Base-by-base conservation (phyloP, 2,888 invertebrate species). In the Aphidius colemani region DNA sequence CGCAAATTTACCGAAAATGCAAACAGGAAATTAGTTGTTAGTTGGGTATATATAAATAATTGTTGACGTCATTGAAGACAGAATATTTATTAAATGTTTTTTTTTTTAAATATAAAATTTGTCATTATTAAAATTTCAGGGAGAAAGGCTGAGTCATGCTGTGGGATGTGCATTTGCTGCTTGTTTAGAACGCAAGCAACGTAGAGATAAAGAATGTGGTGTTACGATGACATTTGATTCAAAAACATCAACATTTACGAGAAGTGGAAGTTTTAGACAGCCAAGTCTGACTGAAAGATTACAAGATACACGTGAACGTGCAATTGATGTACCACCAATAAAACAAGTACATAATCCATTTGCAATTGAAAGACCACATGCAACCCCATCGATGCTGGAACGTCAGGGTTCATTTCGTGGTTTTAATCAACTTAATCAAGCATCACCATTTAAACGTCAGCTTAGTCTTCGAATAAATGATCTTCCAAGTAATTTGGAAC, bases 91-190 rank as follows among this genome's bases (percentile, higher is more conserved):
- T 30, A 5, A 0, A 4, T 4, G n/a, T 30, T 30, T 30, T 30
- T 3, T 5, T 30, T 30, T 3, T 30, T 30, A 30, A 13, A 46
- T 43, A 18, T 44, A 40, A 18, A 18, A 18, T 18, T 18, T 18
- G 13, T 18, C 13, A 51, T 40, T 43, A 48, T 50, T 10, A 40
- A 30, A 40, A 58, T 46, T 65, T 51, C 79, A 90, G 90, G 99
- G 99, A 64, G 99, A 99, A 85, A 88, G 99, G 53, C 85, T 99
- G 70, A 98, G 98, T 74, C 99, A 99, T 85, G 99, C 99, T 2
- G 99, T 99, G 41, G 99, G 99, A 49, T 99, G 98, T 85, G 98
- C 99, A 57, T 99, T 99, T 85, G 96, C 98, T 61, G 96, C 98
- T 3, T 99, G 99, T 78, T 85, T 99, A 72, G 99, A 99, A 82